Evolutionary conservation across 2,797 vertebrate species (phyloP), one percentile per base, ranked within the genome.

Genomic region (Falco cherrug): DNA sequence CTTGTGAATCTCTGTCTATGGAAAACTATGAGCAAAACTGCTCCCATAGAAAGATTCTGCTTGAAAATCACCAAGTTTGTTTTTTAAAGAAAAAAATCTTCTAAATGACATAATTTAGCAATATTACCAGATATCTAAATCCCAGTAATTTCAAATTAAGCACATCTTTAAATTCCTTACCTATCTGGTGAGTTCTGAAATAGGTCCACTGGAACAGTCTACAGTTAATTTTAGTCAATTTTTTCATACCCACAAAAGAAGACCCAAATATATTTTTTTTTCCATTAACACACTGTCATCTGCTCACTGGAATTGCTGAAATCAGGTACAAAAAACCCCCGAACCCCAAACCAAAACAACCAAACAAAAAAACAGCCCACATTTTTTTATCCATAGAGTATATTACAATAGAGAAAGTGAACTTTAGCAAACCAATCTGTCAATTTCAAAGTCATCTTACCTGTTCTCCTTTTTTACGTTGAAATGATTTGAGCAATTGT

Each of bases 281-380:
- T 3, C 6, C 20, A 13, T 15, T 51, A 79, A 24, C 2, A 20
- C 3, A 29, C 10, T 1, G 1, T 16, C 9, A 69, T 75, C 61
- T 83, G 4, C 6, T 71, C 33, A 20, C 7, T 22, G 10, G 15
- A 61, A 68, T 47, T 73, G 3, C 16, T 76, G 33, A 81, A 94
- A 64, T 2, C 1, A 48, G 6, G 9, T 24, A 50, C 5, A 83
- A 78, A 78, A 50, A 54, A 3, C 35, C 57, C 3, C 4, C 3
- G 8, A 67, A n/a, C 4, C 3, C 11, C 17, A 63, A 81, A 20
- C 0, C 9, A 51, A 24, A 60, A 6, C 26, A 48, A 53, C 0
- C 15, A 68, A 79, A 4, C 2, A 17, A 45, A 59, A 64, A 63
- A 51, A 19, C 10, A n/a, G 6, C 2, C 0, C 6, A 31, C 3